Percentiles rank a stretch among this genome's conserved stretches.
These are phyloP conservation scores for Dorcus hopei DNA, from an alignment of 2,888 invertebrate species.

Conservation along the genomic window DNA sequence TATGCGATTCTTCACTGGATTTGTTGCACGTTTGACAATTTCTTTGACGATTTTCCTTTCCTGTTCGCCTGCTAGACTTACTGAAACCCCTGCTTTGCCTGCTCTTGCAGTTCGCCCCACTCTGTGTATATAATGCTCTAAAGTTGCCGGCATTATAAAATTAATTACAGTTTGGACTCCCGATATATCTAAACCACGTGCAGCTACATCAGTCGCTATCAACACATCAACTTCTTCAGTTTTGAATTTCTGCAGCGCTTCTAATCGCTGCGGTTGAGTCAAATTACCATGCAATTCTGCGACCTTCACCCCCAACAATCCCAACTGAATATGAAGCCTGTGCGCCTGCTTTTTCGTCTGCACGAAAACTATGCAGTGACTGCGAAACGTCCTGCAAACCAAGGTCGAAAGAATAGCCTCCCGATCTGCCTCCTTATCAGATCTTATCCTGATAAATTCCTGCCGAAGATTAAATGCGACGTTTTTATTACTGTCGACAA, in stretches of 20 bases:
- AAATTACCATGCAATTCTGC: constrained; percentile 92
- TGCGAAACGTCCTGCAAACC: constrained; percentile 83
- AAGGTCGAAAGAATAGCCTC: constrained; percentile 85
- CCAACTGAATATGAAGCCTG: constrained; percentile 85
- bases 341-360: constrained; percentile 96
- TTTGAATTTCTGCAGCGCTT: constrained; percentile 84
- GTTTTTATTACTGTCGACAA: constrained; percentile 93
- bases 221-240: constrained; percentile 76
- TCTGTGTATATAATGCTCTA: constrained; percentile 95
- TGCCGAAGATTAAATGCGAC: constrained; percentile 94
- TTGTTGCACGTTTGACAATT: constrained; percentile 80
- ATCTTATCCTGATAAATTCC: constrained; percentile 92
- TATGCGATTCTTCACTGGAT: constrained; percentile 82
- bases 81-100: constrained; percentile 88
- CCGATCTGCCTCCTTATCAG: constrained; percentile 83
- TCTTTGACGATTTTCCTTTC: constrained; percentile 90
- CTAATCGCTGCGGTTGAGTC: constrained; percentile 91
- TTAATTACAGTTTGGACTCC: constrained; percentile 97
- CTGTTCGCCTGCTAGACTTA: constrained; percentile 90
- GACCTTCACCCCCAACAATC: constrained; percentile 83
- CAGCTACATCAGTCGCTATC: constrained; percentile 95
- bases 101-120: constrained; percentile 96
- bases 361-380: constrained; percentile 92
- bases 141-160: constrained; percentile 89
- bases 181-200: constrained; percentile 86